Conservation (phyloP, 2,113 vertebrate genomes). For the Chloebia gouldiae region DNA sequence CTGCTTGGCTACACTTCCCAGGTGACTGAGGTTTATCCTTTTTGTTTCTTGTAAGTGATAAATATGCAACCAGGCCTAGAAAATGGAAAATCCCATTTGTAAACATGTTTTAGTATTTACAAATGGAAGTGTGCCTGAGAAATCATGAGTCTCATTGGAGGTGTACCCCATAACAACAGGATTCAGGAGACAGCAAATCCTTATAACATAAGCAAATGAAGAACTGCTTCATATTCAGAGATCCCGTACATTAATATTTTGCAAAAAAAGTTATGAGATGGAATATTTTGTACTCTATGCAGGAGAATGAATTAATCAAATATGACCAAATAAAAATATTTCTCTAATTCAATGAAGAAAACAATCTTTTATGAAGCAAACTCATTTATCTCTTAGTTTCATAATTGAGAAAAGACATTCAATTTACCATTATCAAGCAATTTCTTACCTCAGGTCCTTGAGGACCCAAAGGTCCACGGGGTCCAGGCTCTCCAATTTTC, state of each 20-base stretch:
- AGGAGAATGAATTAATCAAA: neutral
- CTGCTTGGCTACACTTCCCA: neutral
- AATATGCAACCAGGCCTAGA: neutral
- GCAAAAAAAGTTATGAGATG: neutral
- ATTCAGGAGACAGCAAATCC: neutral
- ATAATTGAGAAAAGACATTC: neutral
- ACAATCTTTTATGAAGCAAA: neutral
- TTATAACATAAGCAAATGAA: neutral
- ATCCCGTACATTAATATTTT: neutral
- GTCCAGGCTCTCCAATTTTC: slow-evolving; percentile 85
- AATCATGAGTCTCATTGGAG: neutral
- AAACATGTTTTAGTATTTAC: neutral
- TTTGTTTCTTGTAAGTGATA: neutral
- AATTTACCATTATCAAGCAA: neutral
- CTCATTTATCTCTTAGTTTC: neutral
- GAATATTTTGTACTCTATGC: neutral
- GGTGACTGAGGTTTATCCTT: neutral
- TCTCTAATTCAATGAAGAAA: neutral
- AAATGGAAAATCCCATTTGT: neutral
- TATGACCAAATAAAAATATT: neutral
- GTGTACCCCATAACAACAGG: neutral
- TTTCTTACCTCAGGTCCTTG: slow-evolving; percentile 92
- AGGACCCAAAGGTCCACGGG: slow-evolving; percentile 81
- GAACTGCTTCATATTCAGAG: neutral
- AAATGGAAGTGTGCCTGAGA: neutral